These are phyloP conservation scores for Falco concolor DNA, from an alignment of 2,797 vertebrate species.

Conservation along the genomic window DNA sequence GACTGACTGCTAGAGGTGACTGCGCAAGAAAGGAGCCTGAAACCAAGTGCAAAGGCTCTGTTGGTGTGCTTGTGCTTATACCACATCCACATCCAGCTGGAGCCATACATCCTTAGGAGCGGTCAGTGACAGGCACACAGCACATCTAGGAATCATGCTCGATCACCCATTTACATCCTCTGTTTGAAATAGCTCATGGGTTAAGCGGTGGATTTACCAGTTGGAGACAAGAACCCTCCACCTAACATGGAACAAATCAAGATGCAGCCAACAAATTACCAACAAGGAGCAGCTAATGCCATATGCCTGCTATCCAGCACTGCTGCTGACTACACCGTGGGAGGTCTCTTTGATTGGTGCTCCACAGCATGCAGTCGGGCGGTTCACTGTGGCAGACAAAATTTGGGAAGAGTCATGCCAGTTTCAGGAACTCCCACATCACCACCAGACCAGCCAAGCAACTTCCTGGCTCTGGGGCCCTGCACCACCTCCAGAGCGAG, in stretches of 20 bases:
- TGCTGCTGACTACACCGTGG: accelerated
- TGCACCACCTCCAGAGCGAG: neutral
- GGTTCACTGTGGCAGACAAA: accelerated
- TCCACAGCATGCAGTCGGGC: accelerated
- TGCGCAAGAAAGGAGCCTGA: neutral
- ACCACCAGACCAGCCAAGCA: slow-evolving; percentile 14
- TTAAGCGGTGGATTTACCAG: neutral
- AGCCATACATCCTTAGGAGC: neutral
- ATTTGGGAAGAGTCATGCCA: accelerated
- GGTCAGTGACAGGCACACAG: neutral
- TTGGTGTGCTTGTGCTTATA: neutral
- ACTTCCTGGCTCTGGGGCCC: slow-evolving; percentile 19
- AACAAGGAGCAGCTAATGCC: neutral
- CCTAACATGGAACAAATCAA: neutral
- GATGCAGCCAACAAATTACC: neutral
- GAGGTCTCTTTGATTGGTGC: neutral
- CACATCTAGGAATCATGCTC: accelerated
- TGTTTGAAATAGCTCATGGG: neutral
- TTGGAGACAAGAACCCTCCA: neutral
- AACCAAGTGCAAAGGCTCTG: neutral
- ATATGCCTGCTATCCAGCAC: accelerated
- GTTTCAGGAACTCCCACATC: slow-evolving; percentile 14
- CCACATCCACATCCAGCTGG: neutral
- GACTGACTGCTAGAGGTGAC: neutral
- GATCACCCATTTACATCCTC: neutral